Base-by-base conservation (phyloP, 1,140 invertebrate species). In the Cydia pomonella region DNA sequence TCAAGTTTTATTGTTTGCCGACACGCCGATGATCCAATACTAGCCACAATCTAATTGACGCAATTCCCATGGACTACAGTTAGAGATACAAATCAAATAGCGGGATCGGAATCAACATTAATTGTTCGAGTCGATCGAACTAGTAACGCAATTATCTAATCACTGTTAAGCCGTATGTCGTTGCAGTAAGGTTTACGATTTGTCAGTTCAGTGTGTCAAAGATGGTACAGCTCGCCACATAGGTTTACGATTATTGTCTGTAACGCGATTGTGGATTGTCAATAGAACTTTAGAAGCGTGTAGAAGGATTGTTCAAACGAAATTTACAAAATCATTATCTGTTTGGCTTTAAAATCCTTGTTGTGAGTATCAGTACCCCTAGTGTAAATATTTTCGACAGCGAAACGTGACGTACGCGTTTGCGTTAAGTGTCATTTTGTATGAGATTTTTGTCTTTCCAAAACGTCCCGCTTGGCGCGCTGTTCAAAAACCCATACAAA, bases 81-180 rank as follows among this genome's bases (percentile, higher is more conserved):
- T 73, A 63, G 29, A 81, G 85, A 84, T 87, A 84, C 75, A 81
- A 83, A 84, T 86, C 84, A 84, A 86, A 83, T 85, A 86, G 81
- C 84, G 84, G 82, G 78, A 82, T 84, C 81, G 80, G 76, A 86
- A 87, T 87, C 83, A 82, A 86, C 84, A 87, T 86, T 85, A 87
- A 86, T 87, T 87, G 85, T 87, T 86, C 81, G 79, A 76, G 73
- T 75, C 78, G 83, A 86, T 86, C 80, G 84, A 79, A 80, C 74
- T 59, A 10, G 69, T 33, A 47, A 69, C 72, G 75, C 74, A 73
- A 38, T 47, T 5, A 18, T 12, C 29, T 80, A 27, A 18, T 23
- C 3, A 80, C 75, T 64, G 53, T 29, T 72, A 13, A 62, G 33
- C 76, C 73, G 59, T 79, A 78, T 72, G 23, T 0, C 25, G 59